Conservation (phyloP, 2,113 vertebrate genomes). For the Notarius lentiginosus region DNA sequence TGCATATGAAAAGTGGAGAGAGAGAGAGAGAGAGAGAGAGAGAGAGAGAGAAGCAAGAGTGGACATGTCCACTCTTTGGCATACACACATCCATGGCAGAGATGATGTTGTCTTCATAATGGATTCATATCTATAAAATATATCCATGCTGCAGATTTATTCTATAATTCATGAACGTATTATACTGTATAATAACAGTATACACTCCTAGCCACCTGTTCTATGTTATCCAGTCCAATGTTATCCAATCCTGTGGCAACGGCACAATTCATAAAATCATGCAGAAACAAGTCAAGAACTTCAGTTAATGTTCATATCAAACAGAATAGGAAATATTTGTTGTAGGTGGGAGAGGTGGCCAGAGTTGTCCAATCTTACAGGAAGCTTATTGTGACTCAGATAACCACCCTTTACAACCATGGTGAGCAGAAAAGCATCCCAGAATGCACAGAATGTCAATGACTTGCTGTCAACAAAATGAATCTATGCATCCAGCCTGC, state of each 20-base stretch:
- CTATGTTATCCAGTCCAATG: background rate
- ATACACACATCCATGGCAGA: background rate
- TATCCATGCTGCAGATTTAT: background rate
- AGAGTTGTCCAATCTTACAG: background rate
- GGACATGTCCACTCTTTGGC: slow-evolving; percentile 16
- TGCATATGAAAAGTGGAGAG: slow-evolving; percentile 30
- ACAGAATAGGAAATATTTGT: background rate
- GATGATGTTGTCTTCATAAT: background rate
- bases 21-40: background rate
- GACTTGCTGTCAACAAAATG: background rate
- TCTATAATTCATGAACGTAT: background rate
- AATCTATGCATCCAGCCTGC: background rate
- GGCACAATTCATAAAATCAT: background rate
- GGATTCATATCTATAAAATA: background rate
- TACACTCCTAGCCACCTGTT: background rate
- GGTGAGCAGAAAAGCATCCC: background rate
- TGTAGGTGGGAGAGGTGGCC: background rate
- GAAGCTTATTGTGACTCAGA: background rate
- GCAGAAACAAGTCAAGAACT: background rate
- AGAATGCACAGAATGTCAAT: background rate
- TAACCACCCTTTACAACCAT: background rate
- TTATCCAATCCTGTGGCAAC: background rate
- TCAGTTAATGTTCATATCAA: background rate
- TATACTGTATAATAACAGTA: background rate
- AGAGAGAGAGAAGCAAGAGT: background rate